Evolutionary conservation across 2,113 vertebrate genomes (phyloP).

Genomic region (Peromyscus maniculatus): DNA sequence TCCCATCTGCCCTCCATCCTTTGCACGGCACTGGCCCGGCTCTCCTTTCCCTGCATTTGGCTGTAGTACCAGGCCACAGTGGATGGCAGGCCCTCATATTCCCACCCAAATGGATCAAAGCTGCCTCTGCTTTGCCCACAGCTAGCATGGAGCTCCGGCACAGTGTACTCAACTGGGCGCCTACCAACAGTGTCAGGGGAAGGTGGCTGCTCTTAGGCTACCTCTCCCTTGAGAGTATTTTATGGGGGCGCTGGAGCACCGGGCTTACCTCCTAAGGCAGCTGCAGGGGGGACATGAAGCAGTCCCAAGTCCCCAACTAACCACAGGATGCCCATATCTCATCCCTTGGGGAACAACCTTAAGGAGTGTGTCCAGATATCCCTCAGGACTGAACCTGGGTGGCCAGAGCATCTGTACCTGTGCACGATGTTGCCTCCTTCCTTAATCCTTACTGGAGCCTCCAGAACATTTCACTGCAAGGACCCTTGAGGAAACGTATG

Average conservation of each 20-base stretch:
- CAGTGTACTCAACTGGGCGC: not conserved
- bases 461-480: not conserved
- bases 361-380: not conserved
- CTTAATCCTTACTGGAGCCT: not conserved
- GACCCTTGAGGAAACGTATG: not conserved
- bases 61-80: rapidly evolving
- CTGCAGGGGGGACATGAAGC: not conserved
- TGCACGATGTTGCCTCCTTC: not conserved
- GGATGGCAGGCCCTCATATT: not conserved
- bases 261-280: not conserved
- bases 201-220: not conserved
- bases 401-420: not conserved
- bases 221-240: not conserved
- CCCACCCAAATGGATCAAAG: not conserved
- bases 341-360: not conserved
- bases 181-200: not conserved
- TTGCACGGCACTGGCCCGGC: not conserved
- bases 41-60: not conserved
- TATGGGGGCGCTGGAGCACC: no score
- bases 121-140: not conserved
- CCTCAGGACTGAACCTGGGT: not conserved
- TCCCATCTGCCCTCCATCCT: not conserved
- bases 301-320: not conserved
- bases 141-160: not conserved
- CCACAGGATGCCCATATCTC: not conserved